Conservation (phyloP, 2,888 invertebrate genomes). For the Aproaerema taeniolella region DNA sequence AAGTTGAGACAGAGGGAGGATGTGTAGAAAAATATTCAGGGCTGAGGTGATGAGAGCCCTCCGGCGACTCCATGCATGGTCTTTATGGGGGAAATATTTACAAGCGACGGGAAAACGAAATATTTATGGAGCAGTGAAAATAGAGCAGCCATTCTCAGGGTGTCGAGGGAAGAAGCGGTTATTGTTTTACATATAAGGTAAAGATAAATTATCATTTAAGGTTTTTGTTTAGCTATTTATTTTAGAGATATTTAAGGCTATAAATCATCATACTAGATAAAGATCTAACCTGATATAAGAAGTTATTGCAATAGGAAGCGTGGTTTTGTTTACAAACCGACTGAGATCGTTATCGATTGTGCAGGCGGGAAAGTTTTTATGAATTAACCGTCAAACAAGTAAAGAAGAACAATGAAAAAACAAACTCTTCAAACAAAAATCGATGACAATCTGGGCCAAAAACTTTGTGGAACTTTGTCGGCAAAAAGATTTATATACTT, state of each 20-base stretch:
- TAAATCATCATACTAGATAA: no score
- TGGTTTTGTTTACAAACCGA: constrained; percentile 62
- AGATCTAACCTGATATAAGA: no score
- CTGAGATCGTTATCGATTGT: constrained; percentile 63
- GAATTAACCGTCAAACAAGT: constrained; percentile 78
- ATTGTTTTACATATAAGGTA: constrained; percentile 47
- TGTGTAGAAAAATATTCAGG: constrained; percentile 72
- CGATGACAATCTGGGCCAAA: constrained; percentile 79
- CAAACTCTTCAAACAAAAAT: constrained; percentile 78
- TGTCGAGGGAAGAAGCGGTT: constrained; percentile 41
- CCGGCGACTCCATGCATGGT: constrained; percentile 59
- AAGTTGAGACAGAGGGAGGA: constrained; percentile 72
- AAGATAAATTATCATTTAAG: constrained; percentile 35
- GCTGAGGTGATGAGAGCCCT: constrained; percentile 69
- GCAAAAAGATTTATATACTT: constrained; percentile 78
- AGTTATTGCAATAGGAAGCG: constrained; percentile 20
- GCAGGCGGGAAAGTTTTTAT: constrained; percentile 74
- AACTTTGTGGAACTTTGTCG: constrained; percentile 72
- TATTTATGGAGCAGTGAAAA: constrained; percentile 59
- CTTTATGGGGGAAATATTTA: constrained; percentile 70
- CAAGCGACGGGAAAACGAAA: constrained; percentile 55
- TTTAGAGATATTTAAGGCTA: not conserved
- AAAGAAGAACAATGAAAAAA: constrained; percentile 78
- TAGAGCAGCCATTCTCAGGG: constrained; percentile 39
- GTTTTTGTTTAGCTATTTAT: not conserved